Evolutionary conservation across 2,888 invertebrate genomes (phyloP), one percentile per base, ranked within the genome.

Genomic region (Sarcophaga variegata): DNA sequence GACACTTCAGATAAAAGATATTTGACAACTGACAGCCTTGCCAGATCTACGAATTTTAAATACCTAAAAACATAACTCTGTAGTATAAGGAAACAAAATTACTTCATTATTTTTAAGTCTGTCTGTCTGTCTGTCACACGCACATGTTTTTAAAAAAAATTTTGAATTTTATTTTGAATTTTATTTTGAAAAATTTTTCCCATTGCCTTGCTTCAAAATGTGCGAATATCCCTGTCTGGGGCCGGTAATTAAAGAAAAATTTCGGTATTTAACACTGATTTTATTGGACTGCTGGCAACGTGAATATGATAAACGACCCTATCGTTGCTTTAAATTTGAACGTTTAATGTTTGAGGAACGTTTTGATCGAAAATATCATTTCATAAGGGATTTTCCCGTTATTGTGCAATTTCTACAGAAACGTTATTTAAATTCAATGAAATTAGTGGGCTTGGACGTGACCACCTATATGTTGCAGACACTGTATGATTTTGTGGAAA

Each of bases 251-350:
- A 4, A 85, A 11, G n/a, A 49, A 60, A 74, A 60, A n/a, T 37
- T 66, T 71, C 83, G 83, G 10, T 8, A 64, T 25, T 81, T 91
- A 22, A 89, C 89, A 0, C 8, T 85, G 0, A 75, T 92, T 22
- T 87, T 93, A 72, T 88, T 93, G 3, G 89, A 91, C 25, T 92
- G 92, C 74, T 93, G 93, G 93, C 93, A 93, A 88, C 90, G 92
- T 10, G 93, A 93, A 89, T 92, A 92, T 76, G 92, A 92, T 72
- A 76, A 85, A 49, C 89, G 92, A 2, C 93, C 93, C 0, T 93
- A 92, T 82, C 47, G 78, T 0, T 64, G 90, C 78, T 92, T 93
- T 70, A 83, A 88, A 75, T 90, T 93, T 67, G 89, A 89, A 45
- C 89, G 89, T n/a, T 80, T 88, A 67, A 89, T 90, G 20, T 93